Conservation (phyloP, 2,888 invertebrate species). For the Caenorhabditis afra region DNA sequence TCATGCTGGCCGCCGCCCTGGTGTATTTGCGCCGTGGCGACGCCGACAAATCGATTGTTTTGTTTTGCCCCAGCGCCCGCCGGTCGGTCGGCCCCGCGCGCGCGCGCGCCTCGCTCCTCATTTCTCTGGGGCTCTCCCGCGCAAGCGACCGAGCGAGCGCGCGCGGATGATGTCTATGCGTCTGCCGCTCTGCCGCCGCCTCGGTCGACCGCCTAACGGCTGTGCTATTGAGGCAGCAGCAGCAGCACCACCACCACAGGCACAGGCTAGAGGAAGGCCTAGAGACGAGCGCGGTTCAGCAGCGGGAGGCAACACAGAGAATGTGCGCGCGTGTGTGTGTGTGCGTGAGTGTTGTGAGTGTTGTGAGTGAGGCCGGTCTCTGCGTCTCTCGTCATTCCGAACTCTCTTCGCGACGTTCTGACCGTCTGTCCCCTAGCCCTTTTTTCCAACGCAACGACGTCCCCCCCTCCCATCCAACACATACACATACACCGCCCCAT, state of each 20-base stretch:
- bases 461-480: conserved; percentile 4
- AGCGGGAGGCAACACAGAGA: background rate
- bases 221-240: background rate
- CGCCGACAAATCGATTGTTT: conserved; percentile 47
- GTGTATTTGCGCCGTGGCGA: conserved; percentile 2
- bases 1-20: too few species aligned
- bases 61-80: conserved; percentile 43
- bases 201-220: conserved; percentile 28
- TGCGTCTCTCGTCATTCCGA: conserved; percentile 11
- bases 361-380: conserved; percentile 4
- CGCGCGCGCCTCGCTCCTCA: conserved; percentile 7
- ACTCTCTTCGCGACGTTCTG: conserved; percentile 7
- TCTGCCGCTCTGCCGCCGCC: conserved; percentile 3
- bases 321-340: conserved; percentile 14
- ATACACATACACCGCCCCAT: conserved; percentile 47
- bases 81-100: conserved; percentile 9
- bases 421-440: conserved; percentile 11
- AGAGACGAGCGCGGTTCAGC: conserved; percentile 17
- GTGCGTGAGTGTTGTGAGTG: background rate
- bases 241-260: too few species aligned
- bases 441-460: conserved; percentile 6
- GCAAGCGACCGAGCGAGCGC: background rate
- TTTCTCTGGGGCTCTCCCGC: background rate
- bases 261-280: background rate
- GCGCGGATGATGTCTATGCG: conserved; percentile 21